phyloP scores from a whole-genome alignment of 1,140 invertebrate species.

The Caenorhabditis tropicalis region DNA sequence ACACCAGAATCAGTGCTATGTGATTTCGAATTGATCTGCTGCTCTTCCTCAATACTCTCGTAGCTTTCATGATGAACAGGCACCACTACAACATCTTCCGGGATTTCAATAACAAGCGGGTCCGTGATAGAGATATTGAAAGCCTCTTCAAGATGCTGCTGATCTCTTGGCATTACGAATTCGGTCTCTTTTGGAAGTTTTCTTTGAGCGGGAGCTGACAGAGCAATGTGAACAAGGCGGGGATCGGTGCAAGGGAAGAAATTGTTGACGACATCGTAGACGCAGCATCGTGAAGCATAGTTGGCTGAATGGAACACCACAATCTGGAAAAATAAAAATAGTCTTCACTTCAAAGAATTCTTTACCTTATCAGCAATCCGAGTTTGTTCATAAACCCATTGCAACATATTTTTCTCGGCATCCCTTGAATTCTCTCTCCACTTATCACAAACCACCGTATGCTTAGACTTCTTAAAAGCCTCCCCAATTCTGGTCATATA shows the following conservation, averaged over 20 bases:
- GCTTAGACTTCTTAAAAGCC: neutral
- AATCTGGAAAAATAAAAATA: neutral
- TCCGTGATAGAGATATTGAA: neutral
- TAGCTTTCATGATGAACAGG: neutral
- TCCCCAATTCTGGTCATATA: conserved; percentile 9
- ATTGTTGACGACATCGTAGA: neutral
- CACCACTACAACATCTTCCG: neutral
- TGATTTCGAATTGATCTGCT: neutral
- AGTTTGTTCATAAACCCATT: conserved; percentile 9
- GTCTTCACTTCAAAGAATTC: too few relatives aligned
- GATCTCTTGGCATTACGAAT: neutral
- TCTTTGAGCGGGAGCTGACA: neutral
- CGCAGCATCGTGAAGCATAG: neutral
- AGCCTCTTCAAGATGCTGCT: neutral
- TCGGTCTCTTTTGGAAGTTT: neutral
- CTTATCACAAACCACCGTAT: neutral
- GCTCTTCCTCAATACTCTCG: neutral
- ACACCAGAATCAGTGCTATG: conserved; percentile 27
- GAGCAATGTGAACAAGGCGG: neutral
- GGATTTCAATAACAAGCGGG: conserved; percentile 1
- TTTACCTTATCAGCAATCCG: neutral
- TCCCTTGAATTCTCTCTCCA: neutral
- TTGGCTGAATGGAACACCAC: neutral
- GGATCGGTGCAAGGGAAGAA: conserved; percentile 7
- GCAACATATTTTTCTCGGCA: neutral